phyloP scores from a whole-genome alignment of 2,113 vertebrate species.

The Pardalotus punctatus region DNA sequence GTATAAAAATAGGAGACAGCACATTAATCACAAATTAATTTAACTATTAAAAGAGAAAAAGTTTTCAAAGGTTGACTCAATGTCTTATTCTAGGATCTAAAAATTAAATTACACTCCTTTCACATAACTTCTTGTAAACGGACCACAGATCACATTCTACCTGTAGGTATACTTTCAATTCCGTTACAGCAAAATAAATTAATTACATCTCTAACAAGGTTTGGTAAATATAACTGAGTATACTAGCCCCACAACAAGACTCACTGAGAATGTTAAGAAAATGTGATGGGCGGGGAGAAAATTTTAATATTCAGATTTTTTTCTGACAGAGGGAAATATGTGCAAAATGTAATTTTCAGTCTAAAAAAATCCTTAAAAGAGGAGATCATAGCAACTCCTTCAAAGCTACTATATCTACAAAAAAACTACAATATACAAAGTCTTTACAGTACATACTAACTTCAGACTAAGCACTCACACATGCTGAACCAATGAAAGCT shows the following conservation, averaged over 20 bases:
- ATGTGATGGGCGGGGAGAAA: background rate
- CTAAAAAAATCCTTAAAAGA: background rate
- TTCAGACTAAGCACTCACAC: background rate
- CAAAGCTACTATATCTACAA: background rate
- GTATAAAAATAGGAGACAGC: background rate
- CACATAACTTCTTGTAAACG: background rate
- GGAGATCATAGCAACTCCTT: background rate
- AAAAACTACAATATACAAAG: background rate
- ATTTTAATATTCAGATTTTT: background rate
- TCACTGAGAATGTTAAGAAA: background rate
- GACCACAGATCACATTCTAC: background rate
- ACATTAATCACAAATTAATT: background rate
- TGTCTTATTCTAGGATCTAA: background rate
- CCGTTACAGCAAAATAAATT: fast-evolving
- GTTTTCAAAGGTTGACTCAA: background rate
- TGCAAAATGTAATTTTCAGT: background rate
- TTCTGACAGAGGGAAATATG: background rate
- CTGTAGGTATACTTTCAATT: background rate
- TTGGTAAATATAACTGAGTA: background rate
- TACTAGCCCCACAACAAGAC: background rate
- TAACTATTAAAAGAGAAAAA: background rate
- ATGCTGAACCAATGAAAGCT: background rate
- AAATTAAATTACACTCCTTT: background rate
- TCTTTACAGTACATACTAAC: background rate
- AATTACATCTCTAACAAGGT: background rate